phyloP scores from a whole-genome alignment of 2,888 invertebrate species.

The Dolichopus griseipennis region DNA sequence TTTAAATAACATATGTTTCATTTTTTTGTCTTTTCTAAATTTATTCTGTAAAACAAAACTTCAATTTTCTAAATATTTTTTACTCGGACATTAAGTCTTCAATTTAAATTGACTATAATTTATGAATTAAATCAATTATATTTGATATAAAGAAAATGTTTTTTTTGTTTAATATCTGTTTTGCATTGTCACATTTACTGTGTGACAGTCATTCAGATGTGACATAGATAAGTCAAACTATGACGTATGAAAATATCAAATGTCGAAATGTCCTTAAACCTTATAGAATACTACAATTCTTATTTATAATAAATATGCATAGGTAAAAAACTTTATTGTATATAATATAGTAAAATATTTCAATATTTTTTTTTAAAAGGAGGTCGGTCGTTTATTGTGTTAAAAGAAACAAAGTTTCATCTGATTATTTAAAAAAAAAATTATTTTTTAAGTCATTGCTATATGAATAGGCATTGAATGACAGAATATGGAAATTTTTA shows the following conservation, averaged over 20 bases:
- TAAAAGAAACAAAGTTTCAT: too few species aligned
- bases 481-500: too few species aligned
- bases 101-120: conserved; percentile 1
- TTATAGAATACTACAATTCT: background rate
- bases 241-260: background rate
- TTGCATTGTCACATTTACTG: background rate
- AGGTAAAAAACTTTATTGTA: too few species aligned
- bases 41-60: background rate
- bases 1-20: too few species aligned
- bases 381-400: too few species aligned
- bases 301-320: too few species aligned
- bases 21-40: background rate
- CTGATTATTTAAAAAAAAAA: background rate
- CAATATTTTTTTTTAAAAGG: background rate
- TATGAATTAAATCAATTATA: conserved; percentile 2
- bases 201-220: background rate
- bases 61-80: background rate
- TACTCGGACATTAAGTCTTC: background rate
- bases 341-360: background rate
- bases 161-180: background rate
- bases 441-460: too few species aligned
- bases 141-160: background rate
- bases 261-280: background rate
- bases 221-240: background rate
- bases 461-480: too few species aligned